Base-by-base conservation (phyloP, 37 sponge, comb jelly and placozoan species). In the Hormiphora californensis region DNA sequence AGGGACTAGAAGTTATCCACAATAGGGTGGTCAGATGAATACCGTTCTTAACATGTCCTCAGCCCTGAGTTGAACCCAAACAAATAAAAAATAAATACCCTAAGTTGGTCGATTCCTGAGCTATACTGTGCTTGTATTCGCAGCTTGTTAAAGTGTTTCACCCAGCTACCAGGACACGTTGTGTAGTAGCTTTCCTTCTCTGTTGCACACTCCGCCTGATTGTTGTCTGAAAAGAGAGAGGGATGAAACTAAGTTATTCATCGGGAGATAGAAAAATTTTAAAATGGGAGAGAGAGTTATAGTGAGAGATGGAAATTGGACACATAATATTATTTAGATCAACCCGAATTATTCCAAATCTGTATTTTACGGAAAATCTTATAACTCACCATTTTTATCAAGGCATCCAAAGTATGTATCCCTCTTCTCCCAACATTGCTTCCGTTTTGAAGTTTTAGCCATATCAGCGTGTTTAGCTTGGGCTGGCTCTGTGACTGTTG, bases 311-410 rank as follows among this genome's bases (percentile, higher is more conserved):
- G 53, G 53, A 9, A 49, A 17, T 49, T 9, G 15, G 53, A 49
- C 9, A n/a, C n/a, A n/a, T n/a, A n/a, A n/a, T n/a, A n/a, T n/a
- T n/a, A n/a, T n/a, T n/a, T n/a, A n/a, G n/a, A n/a, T n/a, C n/a
- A n/a, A n/a, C n/a, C n/a, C n/a, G n/a, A n/a, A n/a, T n/a, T n/a
- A n/a, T n/a, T n/a, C n/a, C n/a, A n/a, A n/a, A n/a, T n/a, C n/a
- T n/a, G n/a, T n/a, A n/a, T n/a, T n/a, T n/a, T n/a, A n/a, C n/a
- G n/a, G n/a, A n/a, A n/a, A n/a, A n/a, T n/a, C n/a, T n/a, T n/a
- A n/a, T n/a, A n/a, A n/a, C 63, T 65, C 25, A 65, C 68, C 38
- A 35, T 65, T 65, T 32, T 65, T 65, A 28, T 65, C 68, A 39
- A 65, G 68, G 21, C 68, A 65, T 31, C 38, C 68, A 39, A 65